A percentile compares a stretch with the other conserved stretches of the same genome.
These are phyloP conservation scores for Nemoura dubitans DNA, from an alignment of 2,888 invertebrate genomes.

Conservation along the genomic window DNA sequence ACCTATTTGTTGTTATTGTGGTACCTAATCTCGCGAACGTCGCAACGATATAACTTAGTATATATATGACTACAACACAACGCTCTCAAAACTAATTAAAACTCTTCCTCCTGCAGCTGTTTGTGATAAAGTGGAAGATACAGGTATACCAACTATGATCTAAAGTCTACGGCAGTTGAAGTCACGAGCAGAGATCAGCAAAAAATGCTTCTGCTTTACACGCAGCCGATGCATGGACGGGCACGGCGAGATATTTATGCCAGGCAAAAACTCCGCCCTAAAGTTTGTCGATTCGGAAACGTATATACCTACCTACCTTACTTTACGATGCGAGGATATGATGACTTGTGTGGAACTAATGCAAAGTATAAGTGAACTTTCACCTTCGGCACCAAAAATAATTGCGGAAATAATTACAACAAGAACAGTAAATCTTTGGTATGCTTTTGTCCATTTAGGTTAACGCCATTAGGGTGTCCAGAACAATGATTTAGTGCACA, in stretches of 20 bases:
- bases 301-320: background rate
- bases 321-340: background rate
- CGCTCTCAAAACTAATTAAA: conserved; percentile 14
- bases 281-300: background rate
- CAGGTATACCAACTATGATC: background rate
- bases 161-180: conserved; percentile 15
- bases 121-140: conserved; percentile 24
- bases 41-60: background rate
- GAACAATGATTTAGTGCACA: conserved; percentile 5
- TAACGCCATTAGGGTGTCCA: background rate
- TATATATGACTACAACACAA: background rate
- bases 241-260: background rate
- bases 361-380: background rate
- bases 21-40: background rate
- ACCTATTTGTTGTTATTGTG: background rate
- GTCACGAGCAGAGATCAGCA: background rate
- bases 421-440: conserved; percentile 9
- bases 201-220: conserved; percentile 20
- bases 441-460: conserved; percentile 15
- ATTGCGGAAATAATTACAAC: conserved; percentile 31
- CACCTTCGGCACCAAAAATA: conserved; percentile 4
- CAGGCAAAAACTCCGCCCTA: background rate
- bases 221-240: background rate
- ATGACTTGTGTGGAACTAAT: conserved; percentile 29
- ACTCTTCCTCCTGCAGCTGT: conserved; percentile 21